phyloP scores from a whole-genome alignment of 2,113 vertebrate species.

The Cyrtonyx montezumae region DNA sequence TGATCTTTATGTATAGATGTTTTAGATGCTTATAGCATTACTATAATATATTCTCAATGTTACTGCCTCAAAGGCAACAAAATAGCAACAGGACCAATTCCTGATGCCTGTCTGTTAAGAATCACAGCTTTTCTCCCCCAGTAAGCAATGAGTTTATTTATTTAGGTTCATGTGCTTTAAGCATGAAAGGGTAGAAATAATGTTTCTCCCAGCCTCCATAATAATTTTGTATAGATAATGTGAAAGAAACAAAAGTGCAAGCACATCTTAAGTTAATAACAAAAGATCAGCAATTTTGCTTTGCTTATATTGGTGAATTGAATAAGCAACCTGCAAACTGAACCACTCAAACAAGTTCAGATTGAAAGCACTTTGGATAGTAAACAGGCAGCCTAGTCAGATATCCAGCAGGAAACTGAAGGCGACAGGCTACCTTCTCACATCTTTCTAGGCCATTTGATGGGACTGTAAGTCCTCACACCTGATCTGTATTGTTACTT shows the following conservation, averaged over 20 bases:
- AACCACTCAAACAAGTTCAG: slow-evolving; percentile 46
- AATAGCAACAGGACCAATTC: not conserved
- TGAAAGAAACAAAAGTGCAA: slow-evolving; percentile 21
- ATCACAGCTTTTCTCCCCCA: not conserved
- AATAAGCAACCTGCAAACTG: slow-evolving; percentile 47
- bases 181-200: slow-evolving; percentile 10
- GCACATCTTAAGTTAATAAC: slow-evolving; percentile 21
- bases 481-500: slow-evolving; percentile 60
- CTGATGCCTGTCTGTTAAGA: not conserved
- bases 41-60: not conserved
- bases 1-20: not conserved
- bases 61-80: not conserved
- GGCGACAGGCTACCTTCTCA: slow-evolving; percentile 41
- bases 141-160: not conserved
- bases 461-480: slow-evolving; percentile 43
- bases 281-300: slow-evolving; percentile 41
- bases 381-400: slow-evolving; percentile 2
- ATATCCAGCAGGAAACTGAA: slow-evolving; percentile 35
- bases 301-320: slow-evolving; percentile 50
- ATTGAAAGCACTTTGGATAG: slow-evolving; percentile 53
- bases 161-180: slow-evolving; percentile 1
- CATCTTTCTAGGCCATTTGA: slow-evolving; percentile 39
- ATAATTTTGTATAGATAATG: not conserved
- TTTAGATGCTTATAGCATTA: not conserved
- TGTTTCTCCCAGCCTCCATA: not conserved